phyloP scores from a whole-genome alignment of 2,888 invertebrate species.

The Lasius fuliginosus region DNA sequence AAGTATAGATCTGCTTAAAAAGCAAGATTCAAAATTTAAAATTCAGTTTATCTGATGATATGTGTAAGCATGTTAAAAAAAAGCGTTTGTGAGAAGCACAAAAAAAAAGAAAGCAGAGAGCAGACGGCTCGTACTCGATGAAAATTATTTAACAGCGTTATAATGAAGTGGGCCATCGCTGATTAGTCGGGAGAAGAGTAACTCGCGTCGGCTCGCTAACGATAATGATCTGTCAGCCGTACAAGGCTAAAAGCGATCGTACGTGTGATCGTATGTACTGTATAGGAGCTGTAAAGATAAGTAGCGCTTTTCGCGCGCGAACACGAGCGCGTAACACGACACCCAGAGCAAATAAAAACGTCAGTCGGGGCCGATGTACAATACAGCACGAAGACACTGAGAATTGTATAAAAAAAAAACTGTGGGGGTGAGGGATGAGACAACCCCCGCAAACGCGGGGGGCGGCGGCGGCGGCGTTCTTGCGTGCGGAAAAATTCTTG shows the following conservation, averaged over 20 bases:
- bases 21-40: neutral
- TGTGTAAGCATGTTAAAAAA: neutral
- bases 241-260: constrained; percentile 27
- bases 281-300: constrained; percentile 60
- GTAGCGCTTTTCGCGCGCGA: constrained; percentile 62
- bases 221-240: constrained; percentile 53
- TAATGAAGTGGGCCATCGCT: constrained; percentile 66
- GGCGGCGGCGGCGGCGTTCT: neutral
- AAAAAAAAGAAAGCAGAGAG: neutral
- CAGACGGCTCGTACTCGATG: constrained; percentile 16
- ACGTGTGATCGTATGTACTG: constrained; percentile 22
- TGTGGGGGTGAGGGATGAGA: neutral
- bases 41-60: neutral
- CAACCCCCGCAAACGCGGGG: constrained; percentile 6
- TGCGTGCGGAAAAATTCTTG: constrained; percentile 45
- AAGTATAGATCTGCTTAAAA: neutral
- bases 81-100: neutral
- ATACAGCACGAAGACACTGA: constrained; percentile 38
- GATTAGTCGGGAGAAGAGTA: constrained; percentile 57
- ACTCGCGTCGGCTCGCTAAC: constrained; percentile 53
- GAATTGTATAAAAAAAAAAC: constrained; percentile 40
- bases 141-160: constrained; percentile 61
- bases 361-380: constrained; percentile 33
- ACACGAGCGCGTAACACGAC: constrained; percentile 76
- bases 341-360: constrained; percentile 74